Evolutionary conservation across 2,113 vertebrate species (phyloP).

Genomic region (Pyrgilauda ruficollis): DNA sequence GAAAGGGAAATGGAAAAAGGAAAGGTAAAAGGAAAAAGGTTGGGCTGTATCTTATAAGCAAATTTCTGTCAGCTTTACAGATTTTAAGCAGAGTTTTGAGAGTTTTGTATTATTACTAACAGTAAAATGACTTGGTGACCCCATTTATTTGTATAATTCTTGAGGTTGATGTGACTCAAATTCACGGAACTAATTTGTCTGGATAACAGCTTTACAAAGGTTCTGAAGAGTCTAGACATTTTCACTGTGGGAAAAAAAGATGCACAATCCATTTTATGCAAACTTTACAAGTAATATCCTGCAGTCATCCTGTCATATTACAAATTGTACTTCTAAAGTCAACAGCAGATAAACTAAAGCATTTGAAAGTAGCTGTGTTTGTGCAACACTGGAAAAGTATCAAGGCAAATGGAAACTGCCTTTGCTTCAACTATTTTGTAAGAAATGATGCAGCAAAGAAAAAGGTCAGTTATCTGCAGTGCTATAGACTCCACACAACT

Average conservation of each 20-base stretch:
- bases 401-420: neutral
- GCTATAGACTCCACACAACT: neutral
- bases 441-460: neutral
- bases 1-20: too few species aligned
- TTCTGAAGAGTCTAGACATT: slow-evolving; percentile 71
- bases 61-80: slow-evolving; percentile 1
- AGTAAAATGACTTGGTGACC: slow-evolving; percentile 45
- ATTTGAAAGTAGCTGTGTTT: slow-evolving; percentile 25
- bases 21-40: neutral
- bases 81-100: neutral
- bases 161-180: slow-evolving; percentile 60
- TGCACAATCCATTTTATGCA: slow-evolving; percentile 9
- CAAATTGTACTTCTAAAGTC: slow-evolving; percentile 19
- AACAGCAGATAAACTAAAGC: slow-evolving; percentile 20
- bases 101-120: slow-evolving; percentile 21
- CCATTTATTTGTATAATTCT: slow-evolving; percentile 61
- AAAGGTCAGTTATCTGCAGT: neutral
- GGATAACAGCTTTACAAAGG: slow-evolving; percentile 66
- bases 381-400: neutral
- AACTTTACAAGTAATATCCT: slow-evolving; percentile 33
- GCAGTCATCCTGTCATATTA: slow-evolving; percentile 10
- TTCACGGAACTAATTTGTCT: slow-evolving; percentile 76
- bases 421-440: neutral
- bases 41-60: neutral
- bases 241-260: slow-evolving; percentile 62